A percentile compares a stretch with the other conserved stretches of the same genome.
phyloP scores from a whole-genome alignment of 2,888 invertebrate species.

The Epinotia bilunana region DNA sequence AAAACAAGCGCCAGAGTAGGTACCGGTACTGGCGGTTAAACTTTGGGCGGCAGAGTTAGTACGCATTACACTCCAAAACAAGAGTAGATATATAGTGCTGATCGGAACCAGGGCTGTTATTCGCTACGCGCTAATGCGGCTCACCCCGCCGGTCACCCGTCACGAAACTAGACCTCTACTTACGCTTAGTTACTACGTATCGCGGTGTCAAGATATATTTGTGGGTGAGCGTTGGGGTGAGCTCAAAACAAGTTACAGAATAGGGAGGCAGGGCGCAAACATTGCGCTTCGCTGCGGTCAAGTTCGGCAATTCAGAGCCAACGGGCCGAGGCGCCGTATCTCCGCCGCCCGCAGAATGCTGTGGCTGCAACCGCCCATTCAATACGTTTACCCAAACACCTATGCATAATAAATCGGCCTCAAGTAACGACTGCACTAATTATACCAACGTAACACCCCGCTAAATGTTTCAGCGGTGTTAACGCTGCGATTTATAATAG shows the following conservation, averaged over 20 bases:
- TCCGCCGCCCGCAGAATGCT: slow-evolving; percentile 56
- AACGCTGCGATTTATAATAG: slow-evolving; percentile 32
- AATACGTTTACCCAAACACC: slow-evolving; percentile 67
- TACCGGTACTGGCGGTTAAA: slow-evolving; percentile 36
- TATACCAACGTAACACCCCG: slow-evolving; percentile 29
- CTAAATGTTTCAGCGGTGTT: slow-evolving; percentile 30
- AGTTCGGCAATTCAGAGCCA: slow-evolving; percentile 70
- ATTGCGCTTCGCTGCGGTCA: slow-evolving; percentile 66
- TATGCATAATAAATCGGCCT: slow-evolving; percentile 74
- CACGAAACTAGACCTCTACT: no score
- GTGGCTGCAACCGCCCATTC: slow-evolving; percentile 64
- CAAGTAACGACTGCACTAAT: slow-evolving; percentile 58
- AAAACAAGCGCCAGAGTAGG: background rate
- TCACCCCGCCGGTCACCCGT: no score
- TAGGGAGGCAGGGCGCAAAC: no score
- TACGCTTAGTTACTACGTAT: no score
- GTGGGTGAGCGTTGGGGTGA: no score
- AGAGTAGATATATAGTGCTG: slow-evolving; percentile 57
- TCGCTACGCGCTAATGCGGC: no score
- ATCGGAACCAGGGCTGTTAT: slow-evolving; percentile 54
- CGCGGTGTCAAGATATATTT: no score
- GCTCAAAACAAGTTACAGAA: no score
- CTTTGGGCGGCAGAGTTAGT: slow-evolving; percentile 48
- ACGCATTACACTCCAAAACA: slow-evolving; percentile 54
- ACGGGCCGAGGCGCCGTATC: slow-evolving; percentile 63